phyloP scores from a whole-genome alignment of 1,140 invertebrate species.

The Platyscapa corneri region DNA sequence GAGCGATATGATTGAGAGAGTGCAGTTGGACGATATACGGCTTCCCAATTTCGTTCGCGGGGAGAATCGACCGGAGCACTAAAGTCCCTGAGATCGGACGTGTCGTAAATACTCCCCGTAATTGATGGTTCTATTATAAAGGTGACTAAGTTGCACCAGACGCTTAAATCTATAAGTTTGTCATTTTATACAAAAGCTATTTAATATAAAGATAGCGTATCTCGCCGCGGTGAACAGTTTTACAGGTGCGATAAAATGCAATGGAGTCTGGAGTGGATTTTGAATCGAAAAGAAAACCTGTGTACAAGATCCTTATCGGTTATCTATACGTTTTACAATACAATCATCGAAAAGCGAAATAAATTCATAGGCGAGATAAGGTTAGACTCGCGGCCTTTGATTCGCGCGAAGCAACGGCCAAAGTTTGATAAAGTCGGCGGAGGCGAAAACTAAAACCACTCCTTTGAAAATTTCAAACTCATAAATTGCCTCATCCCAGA shows the following conservation, averaged over 20 bases:
- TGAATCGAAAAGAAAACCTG: not conserved
- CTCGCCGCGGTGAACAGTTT: not conserved
- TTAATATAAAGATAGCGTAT: not conserved
- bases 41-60: too few species aligned
- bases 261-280: not conserved
- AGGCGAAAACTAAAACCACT: conserved; percentile 12
- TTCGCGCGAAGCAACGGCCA: not conserved
- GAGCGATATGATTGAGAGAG: too few species aligned
- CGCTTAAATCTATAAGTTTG: not conserved
- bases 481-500: conserved; percentile 31
- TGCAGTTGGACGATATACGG: too few species aligned
- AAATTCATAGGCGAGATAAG: conserved; percentile 21
- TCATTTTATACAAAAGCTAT: not conserved
- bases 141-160: not conserved
- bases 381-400: conserved; percentile 18
- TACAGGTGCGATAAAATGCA: conserved; percentile 39
- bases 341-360: conserved; percentile 29
- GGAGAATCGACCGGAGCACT: not conserved
- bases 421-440: not conserved
- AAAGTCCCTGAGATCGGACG: not conserved
- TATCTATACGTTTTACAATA: conserved; percentile 25
- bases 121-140: conserved; percentile 20
- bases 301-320: conserved; percentile 22
- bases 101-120: not conserved
- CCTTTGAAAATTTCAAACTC: conserved; percentile 34